Base-by-base conservation (phyloP, 2,113 vertebrate genomes). In the Myocastor coypus region DNA sequence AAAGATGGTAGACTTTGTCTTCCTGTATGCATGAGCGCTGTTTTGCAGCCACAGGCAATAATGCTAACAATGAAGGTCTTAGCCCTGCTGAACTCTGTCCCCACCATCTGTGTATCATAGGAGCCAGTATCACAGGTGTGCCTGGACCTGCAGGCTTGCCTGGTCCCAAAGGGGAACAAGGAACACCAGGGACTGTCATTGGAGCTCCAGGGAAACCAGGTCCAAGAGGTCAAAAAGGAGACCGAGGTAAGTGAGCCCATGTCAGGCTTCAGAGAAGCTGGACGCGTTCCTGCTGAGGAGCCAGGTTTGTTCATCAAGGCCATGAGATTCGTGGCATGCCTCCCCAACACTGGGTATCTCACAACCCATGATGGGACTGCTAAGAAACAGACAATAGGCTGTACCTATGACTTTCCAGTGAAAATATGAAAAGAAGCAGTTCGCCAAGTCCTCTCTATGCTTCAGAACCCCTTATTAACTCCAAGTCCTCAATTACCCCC, bases 151-250 rank as follows among this genome's bases (percentile, higher is more conserved):
- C 98, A 7, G 99, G 99, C 91, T 57, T 97, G 77, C 98, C 98
- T 77, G 99, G 99, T 7, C 87, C 91, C 2, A 99, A 99, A 97
- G 99, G 99, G 66, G 99, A 99, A 96, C 98, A 98, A 95, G 99
- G 99, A 1, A 92, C 97, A 87, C 98, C 99, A 84, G 98, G 98
- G 91, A 95, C 96, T 91, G 95, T 57, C 10, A 97, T 97, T 4
- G 99, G 99, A 96, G 28, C 19, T 63, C 97, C 98, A 77, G 99
- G 99, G 28, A 98, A 97, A 52, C 96, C 98, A 9, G 99, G 99
- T 63, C 64, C 34, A 26, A 99, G 98, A 96, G 99, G 99, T 93
- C 97, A 94, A 89, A 98, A 98, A 97, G 99, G 99, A 98, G 97
- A 98, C 2, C n/a, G 16, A 96, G 99, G 99, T 99, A 97, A 99